A percentile compares a stretch with the other conserved stretches of the same genome.
These are phyloP conservation scores for Notechis scutatus DNA, from an alignment of 2,113 vertebrate genomes.

Conservation along the genomic window DNA sequence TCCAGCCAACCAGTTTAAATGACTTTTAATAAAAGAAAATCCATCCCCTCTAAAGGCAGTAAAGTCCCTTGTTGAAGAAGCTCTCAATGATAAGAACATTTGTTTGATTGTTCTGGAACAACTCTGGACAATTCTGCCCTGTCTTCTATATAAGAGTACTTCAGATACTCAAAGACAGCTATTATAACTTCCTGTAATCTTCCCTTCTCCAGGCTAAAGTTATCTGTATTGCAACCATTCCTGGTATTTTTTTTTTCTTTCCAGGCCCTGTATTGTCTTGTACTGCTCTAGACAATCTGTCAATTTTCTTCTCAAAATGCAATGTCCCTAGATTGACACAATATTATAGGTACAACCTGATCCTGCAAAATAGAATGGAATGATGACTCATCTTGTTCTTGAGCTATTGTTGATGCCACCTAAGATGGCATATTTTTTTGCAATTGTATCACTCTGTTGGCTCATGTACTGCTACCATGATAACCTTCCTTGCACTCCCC, in stretches of 20 bases:
- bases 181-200: background rate
- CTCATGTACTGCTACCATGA: background rate
- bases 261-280: background rate
- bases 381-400: background rate
- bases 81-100: background rate
- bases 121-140: background rate
- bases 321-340: background rate
- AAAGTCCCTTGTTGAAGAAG: background rate
- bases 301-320: background rate
- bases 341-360: background rate
- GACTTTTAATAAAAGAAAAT: background rate
- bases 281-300: background rate
- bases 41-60: background rate
- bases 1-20: background rate
- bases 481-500: background rate
- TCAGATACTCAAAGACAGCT: background rate
- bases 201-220: background rate
- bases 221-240: background rate
- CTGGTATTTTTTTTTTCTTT: background rate
- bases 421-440: background rate
- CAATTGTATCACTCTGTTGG: background rate
- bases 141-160: background rate
- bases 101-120: background rate
- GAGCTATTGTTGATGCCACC: background rate
- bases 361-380: background rate